Base-by-base conservation (phyloP, 2,888 invertebrate genomes). In the Xanthia icteritia region DNA sequence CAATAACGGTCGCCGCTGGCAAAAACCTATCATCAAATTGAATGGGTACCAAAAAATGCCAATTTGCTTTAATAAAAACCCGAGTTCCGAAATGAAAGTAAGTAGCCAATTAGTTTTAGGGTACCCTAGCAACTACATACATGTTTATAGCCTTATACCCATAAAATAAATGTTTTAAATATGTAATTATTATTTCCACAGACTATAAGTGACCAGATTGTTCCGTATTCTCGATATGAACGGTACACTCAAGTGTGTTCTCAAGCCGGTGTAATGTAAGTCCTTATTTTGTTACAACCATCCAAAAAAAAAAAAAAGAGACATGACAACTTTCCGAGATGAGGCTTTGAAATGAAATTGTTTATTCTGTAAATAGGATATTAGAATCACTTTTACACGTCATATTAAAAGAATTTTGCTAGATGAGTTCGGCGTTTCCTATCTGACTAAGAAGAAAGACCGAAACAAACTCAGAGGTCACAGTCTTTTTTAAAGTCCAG, bases 1-100 rank as follows among this genome's bases (percentile, higher is more conserved):
- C 89, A 88, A 92, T 95, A 95, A 94, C 94, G 95, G 95, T 95
- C 90, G 83, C 86, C 82, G 81, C 85, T 86, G 81, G 87, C 91
- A 93, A 94, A 94, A 94, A 93, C 87, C 89, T 89, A 89, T 92
- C 89, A 90, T 90, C 86, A 82, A 90, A 89, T 88, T 90, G 84
- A 92, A 92, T 90, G 87, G 84, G 66, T 74, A 86, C 80, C 82
- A 88, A 86, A 88, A 90, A 89, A 86, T 84, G 85, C 58, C 82
- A 87, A 89, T 88, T 89, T 84, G 76, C 54, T 78, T 78, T 54
- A 48, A 79, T 73, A 82, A 84, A 86, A 84, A 81, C 54, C 36
- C 42, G 27, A 74, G 51, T 69, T 83, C 58, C 42, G 23, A 84
- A 81, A 81, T 69, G 81, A 86, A 87, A 84, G 79, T 81, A 83